Conservation (phyloP, 2,113 vertebrate genomes). For the Felis chaus region DNA sequence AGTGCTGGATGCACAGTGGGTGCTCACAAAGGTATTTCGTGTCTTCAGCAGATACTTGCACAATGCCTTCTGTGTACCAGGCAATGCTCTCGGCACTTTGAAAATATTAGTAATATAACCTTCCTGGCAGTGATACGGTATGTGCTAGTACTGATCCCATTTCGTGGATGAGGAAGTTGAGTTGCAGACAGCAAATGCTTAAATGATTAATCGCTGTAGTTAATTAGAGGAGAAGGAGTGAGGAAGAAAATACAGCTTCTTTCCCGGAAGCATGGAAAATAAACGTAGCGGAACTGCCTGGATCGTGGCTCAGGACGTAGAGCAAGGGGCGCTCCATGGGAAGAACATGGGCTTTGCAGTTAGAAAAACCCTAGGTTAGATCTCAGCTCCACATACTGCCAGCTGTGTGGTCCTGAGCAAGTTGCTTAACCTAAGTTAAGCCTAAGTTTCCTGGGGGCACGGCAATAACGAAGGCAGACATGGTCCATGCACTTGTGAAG, state of each 20-base stretch:
- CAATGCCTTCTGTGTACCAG: accelerated
- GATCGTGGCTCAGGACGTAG: accelerated
- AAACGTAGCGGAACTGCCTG: neutral
- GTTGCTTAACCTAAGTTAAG: neutral
- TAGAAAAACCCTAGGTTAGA: neutral
- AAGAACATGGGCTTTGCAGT: neutral
- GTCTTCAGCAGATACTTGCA: too few species aligned
- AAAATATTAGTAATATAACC: too few species aligned
- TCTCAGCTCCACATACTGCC: neutral
- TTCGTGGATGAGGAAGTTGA: neutral
- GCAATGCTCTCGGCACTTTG: neutral
- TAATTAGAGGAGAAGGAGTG: neutral
- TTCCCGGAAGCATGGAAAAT: neutral
- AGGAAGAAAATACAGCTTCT: neutral
- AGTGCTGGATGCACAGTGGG: neutral
- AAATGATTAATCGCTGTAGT: neutral
- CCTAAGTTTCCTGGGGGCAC: neutral
- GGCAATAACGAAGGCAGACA: neutral
- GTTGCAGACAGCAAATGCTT: neutral
- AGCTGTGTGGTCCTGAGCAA: neutral
- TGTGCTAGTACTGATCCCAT: neutral
- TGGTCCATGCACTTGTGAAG: too few species aligned
- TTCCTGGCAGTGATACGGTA: accelerated
- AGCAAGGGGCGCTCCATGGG: neutral
- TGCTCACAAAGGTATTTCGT: too few species aligned